Conservation (phyloP, 2,113 vertebrate genomes). For the Grantiella picta region DNA sequence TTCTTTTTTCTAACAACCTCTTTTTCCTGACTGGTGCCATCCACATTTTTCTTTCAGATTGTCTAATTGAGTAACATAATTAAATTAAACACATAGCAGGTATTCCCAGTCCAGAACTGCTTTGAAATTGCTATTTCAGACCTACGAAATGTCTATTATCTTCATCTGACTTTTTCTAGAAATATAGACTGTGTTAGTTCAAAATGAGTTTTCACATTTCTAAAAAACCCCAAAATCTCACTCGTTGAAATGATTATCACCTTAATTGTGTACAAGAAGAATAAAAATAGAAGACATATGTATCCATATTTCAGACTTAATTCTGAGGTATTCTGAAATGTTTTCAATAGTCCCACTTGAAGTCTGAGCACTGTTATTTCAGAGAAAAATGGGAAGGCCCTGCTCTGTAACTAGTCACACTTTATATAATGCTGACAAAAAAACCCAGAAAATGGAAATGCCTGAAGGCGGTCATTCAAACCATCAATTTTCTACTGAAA, state of each 20-base stretch:
- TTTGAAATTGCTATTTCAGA: neutral
- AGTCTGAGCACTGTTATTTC: neutral
- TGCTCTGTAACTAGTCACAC: neutral
- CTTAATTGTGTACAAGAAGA: neutral
- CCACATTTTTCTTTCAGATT: neutral
- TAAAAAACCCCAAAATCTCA: neutral
- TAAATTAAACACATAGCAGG: neutral
- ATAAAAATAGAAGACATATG: neutral
- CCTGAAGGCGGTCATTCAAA: neutral
- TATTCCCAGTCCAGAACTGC: neutral
- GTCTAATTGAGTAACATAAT: conserved; percentile 8
- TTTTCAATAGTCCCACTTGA: neutral
- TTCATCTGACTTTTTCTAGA: neutral
- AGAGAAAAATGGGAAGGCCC: neutral
- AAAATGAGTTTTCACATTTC: neutral
- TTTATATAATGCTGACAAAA: neutral
- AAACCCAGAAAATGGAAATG: neutral
- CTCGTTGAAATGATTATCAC: neutral
- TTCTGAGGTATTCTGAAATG: neutral
- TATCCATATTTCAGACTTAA: neutral
- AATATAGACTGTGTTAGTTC: neutral
- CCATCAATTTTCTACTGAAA: neutral
- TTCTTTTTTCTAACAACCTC: neutral
- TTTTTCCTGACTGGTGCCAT: neutral
- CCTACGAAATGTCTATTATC: neutral